Percentiles rank a stretch among this genome's conserved stretches.
These are phyloP conservation scores for Lasioglossum villosulum DNA, from an alignment of 2,888 invertebrate species.

Conservation along the genomic window DNA sequence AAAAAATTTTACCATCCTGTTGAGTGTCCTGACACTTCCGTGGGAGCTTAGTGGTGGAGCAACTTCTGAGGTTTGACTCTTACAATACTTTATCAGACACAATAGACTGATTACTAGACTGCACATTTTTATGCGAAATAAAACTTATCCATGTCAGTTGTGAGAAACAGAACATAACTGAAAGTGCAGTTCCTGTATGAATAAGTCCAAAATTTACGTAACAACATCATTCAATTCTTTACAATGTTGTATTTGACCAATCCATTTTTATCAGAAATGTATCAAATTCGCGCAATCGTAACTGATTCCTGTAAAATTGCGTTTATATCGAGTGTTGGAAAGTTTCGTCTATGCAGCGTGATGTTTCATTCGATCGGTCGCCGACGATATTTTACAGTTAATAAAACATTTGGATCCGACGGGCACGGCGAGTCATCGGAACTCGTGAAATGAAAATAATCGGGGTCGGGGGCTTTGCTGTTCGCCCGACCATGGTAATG, in stretches of 20 bases:
- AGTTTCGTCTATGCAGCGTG: not conserved
- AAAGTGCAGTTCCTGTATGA: not conserved
- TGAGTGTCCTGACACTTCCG: not conserved
- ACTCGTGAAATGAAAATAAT: slow-evolving; percentile 6
- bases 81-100: not conserved
- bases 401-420: not conserved
- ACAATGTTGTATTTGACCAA: not conserved
- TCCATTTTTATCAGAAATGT: not conserved
- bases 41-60: not conserved
- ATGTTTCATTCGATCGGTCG: not conserved
- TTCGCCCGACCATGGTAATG: slow-evolving; percentile 3
- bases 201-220: not conserved
- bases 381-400: not conserved
- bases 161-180: too few species aligned
- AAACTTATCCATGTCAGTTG: not conserved
- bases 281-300: not conserved
- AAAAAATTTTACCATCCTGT: not conserved
- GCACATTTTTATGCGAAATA: not conserved
- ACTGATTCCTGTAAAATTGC: not conserved
- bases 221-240: too few species aligned
- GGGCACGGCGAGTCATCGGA: not conserved
- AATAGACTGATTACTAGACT: not conserved
- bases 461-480: not conserved
- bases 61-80: not conserved
- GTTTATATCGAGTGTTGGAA: not conserved